phyloP scores from a whole-genome alignment of 2,888 invertebrate genomes.

The Pyrrhosoma nymphula region DNA sequence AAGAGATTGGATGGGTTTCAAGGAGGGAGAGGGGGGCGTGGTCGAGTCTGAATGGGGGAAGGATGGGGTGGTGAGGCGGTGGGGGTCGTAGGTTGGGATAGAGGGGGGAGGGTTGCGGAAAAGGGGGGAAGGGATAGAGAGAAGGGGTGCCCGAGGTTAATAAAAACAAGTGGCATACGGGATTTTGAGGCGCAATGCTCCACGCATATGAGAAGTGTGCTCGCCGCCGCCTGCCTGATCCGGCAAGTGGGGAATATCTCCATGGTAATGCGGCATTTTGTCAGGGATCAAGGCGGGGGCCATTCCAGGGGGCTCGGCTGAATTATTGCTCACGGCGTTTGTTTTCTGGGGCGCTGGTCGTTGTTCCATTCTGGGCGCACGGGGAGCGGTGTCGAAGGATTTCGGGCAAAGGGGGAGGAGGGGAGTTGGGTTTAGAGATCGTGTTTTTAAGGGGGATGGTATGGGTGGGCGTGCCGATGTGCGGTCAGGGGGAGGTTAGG shows the following conservation, averaged over 20 bases:
- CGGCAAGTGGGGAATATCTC: constrained; percentile 51
- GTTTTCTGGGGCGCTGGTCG: constrained; percentile 52
- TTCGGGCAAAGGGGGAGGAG: not conserved
- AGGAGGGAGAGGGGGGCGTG: not conserved
- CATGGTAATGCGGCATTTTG: constrained; percentile 65
- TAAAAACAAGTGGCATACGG: constrained; percentile 55
- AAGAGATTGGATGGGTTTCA: not conserved
- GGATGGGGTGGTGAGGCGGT: not conserved
- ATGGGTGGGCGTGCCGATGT: not conserved
- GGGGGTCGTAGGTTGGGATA: not conserved
- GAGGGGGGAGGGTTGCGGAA: not conserved
- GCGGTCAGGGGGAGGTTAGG: not conserved
- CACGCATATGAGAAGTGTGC: constrained; percentile 37
- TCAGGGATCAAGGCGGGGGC: constrained; percentile 63
- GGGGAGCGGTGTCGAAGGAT: constrained; percentile 42
- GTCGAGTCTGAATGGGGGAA: not conserved
- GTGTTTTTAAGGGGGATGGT: not conserved
- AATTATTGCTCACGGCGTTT: constrained; percentile 54
- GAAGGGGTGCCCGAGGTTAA: not conserved
- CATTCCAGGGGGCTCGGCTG: constrained; percentile 17
- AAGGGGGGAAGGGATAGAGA: not conserved
- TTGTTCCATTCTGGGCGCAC: constrained; percentile 47
- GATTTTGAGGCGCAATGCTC: constrained; percentile 52
- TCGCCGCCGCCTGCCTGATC: not conserved
- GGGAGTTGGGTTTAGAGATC: not conserved